phyloP scores from a whole-genome alignment of 1,140 invertebrate genomes.

The Ganaspis sp. region DNA sequence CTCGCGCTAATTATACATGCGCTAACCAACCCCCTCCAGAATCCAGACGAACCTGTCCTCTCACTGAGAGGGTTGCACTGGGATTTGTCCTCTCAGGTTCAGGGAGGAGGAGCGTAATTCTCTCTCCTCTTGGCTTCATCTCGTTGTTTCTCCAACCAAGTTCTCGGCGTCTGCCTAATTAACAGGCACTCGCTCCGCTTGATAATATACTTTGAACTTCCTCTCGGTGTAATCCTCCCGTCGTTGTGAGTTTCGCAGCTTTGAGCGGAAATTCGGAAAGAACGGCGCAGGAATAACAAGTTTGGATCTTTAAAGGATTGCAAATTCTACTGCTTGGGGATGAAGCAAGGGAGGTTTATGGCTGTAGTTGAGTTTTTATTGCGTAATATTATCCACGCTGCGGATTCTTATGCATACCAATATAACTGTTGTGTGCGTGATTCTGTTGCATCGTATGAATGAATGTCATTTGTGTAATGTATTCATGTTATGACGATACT shows the following conservation, averaged over 20 bases:
- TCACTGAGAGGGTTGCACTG: constrained; percentile 59
- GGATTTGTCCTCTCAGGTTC: constrained; percentile 39
- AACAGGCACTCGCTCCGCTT: constrained; percentile 29
- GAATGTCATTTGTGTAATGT: constrained; percentile 21
- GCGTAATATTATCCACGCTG: constrained; percentile 20
- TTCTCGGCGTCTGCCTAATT: constrained; percentile 11
- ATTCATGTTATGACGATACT: not conserved
- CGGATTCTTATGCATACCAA: constrained; percentile 11
- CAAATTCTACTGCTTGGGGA: not conserved
- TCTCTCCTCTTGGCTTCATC: constrained; percentile 25
- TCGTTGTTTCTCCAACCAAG: constrained; percentile 28
- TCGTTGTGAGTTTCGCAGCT: not conserved
- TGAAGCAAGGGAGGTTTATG: not conserved
- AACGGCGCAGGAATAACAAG: constrained; percentile 22
- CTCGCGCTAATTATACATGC: constrained; percentile 69
- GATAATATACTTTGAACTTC: constrained; percentile 27
- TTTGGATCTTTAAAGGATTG: constrained; percentile 31
- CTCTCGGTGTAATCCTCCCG: not conserved
- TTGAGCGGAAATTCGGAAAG: constrained; percentile 19
- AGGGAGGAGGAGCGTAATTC: constrained; percentile 26
- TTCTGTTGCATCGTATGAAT: not conserved
- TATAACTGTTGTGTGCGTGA: constrained; percentile 5
- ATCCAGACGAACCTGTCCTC: constrained; percentile 60
- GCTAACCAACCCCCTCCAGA: constrained; percentile 68
- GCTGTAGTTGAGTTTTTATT: constrained; percentile 27